Percentiles rank a stretch among this genome's conserved stretches.
Conservation (phyloP, 2,113 vertebrate genomes). For the Paedocypris sp. region DNA sequence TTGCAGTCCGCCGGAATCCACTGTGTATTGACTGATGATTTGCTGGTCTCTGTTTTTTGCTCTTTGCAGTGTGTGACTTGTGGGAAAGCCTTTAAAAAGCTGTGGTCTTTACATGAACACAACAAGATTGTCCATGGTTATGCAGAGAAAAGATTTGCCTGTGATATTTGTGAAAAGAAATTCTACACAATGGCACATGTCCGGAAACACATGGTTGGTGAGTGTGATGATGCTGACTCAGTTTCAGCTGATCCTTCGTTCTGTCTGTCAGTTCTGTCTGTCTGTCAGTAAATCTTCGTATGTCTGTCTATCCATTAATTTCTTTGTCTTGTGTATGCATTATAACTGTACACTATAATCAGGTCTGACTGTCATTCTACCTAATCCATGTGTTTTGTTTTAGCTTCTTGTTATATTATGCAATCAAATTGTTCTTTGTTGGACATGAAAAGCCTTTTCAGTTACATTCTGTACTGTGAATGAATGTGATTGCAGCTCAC, state of each 20-base stretch:
- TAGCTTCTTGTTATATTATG: too few species aligned
- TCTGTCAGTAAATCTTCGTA: too few species aligned
- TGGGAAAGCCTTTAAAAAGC: slow-evolving; percentile 91
- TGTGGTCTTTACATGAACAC: slow-evolving; percentile 88
- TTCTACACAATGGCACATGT: slow-evolving; percentile 97
- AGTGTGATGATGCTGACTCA: slow-evolving; percentile 52
- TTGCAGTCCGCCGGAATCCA: too few species aligned
- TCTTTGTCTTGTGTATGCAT: too few species aligned
- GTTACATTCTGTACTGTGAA: not conserved
- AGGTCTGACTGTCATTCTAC: too few species aligned
- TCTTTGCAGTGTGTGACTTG: slow-evolving; percentile 76
- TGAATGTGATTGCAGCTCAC: slow-evolving; percentile 65
- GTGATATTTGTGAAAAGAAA: slow-evolving; percentile 93
- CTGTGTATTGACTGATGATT: too few species aligned
- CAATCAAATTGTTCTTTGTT: not conserved
- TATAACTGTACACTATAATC: too few species aligned
- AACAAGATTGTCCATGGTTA: slow-evolving; percentile 91
- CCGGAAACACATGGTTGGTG: slow-evolving; percentile 96
- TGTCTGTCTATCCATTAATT: too few species aligned
- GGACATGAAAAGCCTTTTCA: not conserved
- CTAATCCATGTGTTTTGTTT: too few species aligned
- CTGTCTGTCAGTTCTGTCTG: too few species aligned
- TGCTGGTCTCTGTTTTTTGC: not conserved
- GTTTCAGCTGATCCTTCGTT: too few species aligned
- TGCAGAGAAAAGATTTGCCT: slow-evolving; percentile 89